A percentile compares a stretch with the other conserved stretches of the same genome.
These are phyloP conservation scores for Intellagama lesueurii DNA, from an alignment of 2,797 vertebrate species.

Conservation along the genomic window DNA sequence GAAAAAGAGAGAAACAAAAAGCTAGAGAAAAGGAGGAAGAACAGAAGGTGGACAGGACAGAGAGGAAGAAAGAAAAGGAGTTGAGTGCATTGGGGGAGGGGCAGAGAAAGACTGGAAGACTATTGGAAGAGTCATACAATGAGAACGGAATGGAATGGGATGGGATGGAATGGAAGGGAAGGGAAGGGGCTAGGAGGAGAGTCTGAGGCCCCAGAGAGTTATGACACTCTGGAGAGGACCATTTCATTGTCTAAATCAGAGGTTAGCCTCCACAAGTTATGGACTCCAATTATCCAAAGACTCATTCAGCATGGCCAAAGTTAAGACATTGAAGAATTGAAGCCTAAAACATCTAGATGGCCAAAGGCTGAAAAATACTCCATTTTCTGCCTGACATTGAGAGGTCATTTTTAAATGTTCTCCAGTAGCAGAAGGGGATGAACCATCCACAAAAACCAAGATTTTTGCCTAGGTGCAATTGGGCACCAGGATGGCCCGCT, in stretches of 20 bases:
- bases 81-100: neutral
- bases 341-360: too few relatives aligned
- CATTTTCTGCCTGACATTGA: neutral
- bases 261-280: neutral
- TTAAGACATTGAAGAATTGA: too few relatives aligned
- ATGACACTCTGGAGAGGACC: neutral
- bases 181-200: neutral
- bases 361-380: too few relatives aligned
- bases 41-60: neutral
- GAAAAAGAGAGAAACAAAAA: neutral
- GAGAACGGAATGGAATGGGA: neutral
- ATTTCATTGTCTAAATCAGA: too few relatives aligned
- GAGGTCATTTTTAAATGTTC: neutral
- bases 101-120: neutral
- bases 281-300: too few relatives aligned
- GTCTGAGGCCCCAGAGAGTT: neutral
- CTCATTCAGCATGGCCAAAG: too few relatives aligned
- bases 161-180: too few relatives aligned
- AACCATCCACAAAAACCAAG: neutral
- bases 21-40: neutral
- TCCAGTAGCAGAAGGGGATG: too few relatives aligned
- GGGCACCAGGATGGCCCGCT: neutral
- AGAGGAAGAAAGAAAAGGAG: neutral
- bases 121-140: conserved; percentile 9
- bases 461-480: neutral